Percentiles rank a stretch among this genome's conserved stretches.
These are phyloP conservation scores for Chironomus tentans DNA, from an alignment of 2,888 invertebrate species.

Conservation along the genomic window DNA sequence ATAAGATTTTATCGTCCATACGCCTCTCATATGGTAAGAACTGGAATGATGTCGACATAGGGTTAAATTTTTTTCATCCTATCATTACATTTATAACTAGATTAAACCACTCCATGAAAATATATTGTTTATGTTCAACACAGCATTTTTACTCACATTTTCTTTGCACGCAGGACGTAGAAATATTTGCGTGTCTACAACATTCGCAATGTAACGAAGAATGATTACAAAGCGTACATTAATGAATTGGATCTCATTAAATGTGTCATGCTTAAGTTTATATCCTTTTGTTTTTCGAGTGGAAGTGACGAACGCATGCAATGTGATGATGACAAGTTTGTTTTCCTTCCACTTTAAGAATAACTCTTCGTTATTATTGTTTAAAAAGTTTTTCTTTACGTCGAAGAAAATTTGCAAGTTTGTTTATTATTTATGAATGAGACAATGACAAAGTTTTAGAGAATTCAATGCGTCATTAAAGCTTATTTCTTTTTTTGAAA, in stretches of 20 bases:
- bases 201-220: not conserved
- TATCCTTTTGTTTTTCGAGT: not conserved
- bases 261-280: not conserved
- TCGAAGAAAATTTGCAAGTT: not conserved
- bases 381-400: not conserved
- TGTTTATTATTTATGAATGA: not conserved
- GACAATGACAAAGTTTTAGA: not conserved
- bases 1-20: not conserved
- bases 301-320: not conserved
- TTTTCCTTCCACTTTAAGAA: not conserved
- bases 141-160: too few species aligned
- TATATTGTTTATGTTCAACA: too few species aligned
- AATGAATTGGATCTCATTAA: not conserved
- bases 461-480: not conserved
- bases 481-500: too few species aligned
- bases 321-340: not conserved
- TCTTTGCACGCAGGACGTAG: not conserved
- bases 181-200: not conserved
- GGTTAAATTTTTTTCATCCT: too few species aligned
- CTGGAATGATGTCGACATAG: too few species aligned
- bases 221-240: not conserved
- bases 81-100: too few species aligned
- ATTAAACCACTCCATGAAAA: too few species aligned
- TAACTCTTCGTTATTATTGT: not conserved
- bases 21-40: too few species aligned